Percentiles rank a stretch among this genome's conserved stretches.
These are phyloP conservation scores for Dendrolimus houi DNA, from an alignment of 2,888 invertebrate species.

Conservation along the genomic window DNA sequence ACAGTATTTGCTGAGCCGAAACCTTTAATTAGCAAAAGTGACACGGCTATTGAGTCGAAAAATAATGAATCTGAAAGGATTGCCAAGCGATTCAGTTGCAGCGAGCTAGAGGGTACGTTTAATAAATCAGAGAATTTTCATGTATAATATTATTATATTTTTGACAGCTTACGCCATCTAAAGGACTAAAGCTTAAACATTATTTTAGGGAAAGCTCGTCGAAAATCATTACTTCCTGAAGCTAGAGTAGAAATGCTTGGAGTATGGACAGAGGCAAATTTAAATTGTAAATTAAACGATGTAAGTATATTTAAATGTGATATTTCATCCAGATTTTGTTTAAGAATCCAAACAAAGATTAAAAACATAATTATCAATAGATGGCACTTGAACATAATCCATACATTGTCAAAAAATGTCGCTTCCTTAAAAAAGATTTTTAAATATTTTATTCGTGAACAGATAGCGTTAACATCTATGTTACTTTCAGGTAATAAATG, in stretches of 20 bases:
- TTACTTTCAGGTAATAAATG: slow-evolving; percentile 82
- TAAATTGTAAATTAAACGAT: slow-evolving; percentile 70
- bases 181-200: not conserved
- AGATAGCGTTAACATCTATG: slow-evolving; percentile 12
- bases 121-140: not conserved
- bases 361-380: slow-evolving; percentile 22
- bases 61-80: slow-evolving; percentile 30
- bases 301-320: slow-evolving; percentile 28
- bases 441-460: not conserved
- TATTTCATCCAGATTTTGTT: not conserved
- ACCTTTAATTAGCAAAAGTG: slow-evolving; percentile 53
- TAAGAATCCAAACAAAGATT: not conserved
- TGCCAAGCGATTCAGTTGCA: slow-evolving; percentile 54
- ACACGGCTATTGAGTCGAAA: slow-evolving; percentile 43
- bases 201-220: slow-evolving; percentile 35
- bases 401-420: no score
- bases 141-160: not conserved
- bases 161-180: slow-evolving; percentile 20
- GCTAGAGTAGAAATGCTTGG: slow-evolving; percentile 65
- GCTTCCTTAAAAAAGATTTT: no score
- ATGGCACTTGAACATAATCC: slow-evolving; percentile 20
- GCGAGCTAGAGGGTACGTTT: slow-evolving; percentile 52
- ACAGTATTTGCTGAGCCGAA: slow-evolving; percentile 45
- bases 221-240: slow-evolving; percentile 42
- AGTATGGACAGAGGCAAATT: slow-evolving; percentile 66